Base-by-base conservation (phyloP, 2,888 invertebrate genomes). In the Nemurella pictetii region DNA sequence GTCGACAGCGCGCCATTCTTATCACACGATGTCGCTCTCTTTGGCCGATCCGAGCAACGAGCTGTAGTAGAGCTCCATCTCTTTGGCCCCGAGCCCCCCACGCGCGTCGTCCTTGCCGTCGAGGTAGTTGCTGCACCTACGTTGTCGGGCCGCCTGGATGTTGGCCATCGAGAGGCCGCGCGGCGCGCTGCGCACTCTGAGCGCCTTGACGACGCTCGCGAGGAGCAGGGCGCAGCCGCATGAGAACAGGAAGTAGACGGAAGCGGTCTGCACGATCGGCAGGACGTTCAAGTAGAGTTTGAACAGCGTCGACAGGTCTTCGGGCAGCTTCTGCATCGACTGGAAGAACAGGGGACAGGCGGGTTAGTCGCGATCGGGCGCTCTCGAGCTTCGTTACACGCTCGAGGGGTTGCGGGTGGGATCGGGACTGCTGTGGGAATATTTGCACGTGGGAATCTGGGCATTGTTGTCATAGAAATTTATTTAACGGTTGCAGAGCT, bases 231-330 rank as follows among this genome's bases (percentile, higher is more conserved):
- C 87, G 0, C 91, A 91, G 0, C 93, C 92, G 0, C 91, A 87
- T 75, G 93, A 89, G 86, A 94, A 91, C 0, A 90, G 88, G 0
- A 91, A 82, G 88, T 94, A 94, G 90, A 93, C 93, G 0, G 91
- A 88, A 0, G 89, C 90, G 85, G 91, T 90, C 89, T 95, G 94
- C 0, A 93, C 91, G 0, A 93, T 88, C 0, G 96, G 96, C 1
- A 95, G 89, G 4, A 95, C 92, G 88, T 95, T 95, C 3, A 96
- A 90, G 89, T 96, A 96, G 15, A 96, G 89, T 86, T 92, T 92
- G 90, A 96, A 96, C 29, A 94, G 93, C 32, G 92, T 90, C 85
- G 92, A 91, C 87, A 96, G 89, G 0, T 90, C 89, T 0, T 93
- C 90, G 0, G 96, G 94, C 0, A 96, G 91, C 1, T 92, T 90